Evolutionary conservation across 2,113 vertebrate genomes (phyloP).

Genomic region (Myiagra hebetior): DNA sequence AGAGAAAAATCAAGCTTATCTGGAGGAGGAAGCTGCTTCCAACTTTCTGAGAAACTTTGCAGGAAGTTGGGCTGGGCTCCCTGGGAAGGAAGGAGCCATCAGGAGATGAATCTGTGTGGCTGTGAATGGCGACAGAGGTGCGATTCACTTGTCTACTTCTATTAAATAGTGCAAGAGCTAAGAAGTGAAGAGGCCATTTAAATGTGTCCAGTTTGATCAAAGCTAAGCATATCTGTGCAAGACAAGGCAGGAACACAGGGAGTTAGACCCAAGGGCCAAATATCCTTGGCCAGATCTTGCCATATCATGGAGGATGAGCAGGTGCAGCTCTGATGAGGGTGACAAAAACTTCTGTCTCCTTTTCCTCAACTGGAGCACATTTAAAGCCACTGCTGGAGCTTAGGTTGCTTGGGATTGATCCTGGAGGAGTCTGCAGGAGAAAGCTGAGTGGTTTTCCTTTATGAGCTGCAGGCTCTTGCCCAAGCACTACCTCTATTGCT

Average conservation of each 20-base stretch:
- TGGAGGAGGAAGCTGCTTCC: background rate
- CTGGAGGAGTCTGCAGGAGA: background rate
- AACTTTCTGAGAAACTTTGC: background rate
- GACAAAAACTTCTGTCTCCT: background rate
- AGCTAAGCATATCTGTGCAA: background rate
- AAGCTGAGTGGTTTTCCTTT: background rate
- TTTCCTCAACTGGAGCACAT: background rate
- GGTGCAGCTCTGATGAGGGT: background rate
- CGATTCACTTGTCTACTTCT: background rate
- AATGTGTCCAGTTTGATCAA: background rate
- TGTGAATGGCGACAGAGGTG: background rate
- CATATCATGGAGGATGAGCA: accelerated
- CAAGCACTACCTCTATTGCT: background rate
- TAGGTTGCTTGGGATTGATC: background rate
- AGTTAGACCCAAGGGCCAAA: background rate
- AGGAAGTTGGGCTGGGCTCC: background rate
- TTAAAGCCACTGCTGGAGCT: background rate
- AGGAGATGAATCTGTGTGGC: background rate
- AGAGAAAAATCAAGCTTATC: background rate
- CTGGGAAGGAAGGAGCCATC: background rate
- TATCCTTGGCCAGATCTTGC: background rate
- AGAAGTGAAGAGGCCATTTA: background rate
- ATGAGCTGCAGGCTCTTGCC: background rate
- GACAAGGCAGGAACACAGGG: background rate
- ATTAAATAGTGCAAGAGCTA: background rate